phyloP scores from a whole-genome alignment of 1,140 invertebrate species.

The Tetramorium alpestre region DNA sequence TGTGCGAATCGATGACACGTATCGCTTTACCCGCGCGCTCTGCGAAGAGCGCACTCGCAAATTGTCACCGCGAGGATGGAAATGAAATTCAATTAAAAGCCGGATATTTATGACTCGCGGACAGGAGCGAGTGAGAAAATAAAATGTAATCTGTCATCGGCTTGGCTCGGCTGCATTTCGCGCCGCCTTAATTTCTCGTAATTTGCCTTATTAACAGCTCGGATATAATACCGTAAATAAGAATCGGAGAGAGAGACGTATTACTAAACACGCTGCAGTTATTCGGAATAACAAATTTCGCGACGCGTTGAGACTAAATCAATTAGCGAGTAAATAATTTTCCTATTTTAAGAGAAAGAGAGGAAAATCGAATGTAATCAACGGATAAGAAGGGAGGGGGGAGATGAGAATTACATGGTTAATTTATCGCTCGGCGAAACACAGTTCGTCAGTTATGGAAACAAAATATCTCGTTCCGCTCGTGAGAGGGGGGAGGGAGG shows the following conservation, averaged over 20 bases:
- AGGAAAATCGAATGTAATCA: conserved; percentile 8
- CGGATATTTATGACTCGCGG: not conserved
- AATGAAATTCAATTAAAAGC: conserved; percentile 46
- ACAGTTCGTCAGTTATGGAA: conserved; percentile 30
- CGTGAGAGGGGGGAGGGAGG: not conserved
- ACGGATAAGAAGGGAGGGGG: not conserved
- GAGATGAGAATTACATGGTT: conserved; percentile 45
- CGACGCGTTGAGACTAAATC: conserved; percentile 2
- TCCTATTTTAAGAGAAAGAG: not conserved
- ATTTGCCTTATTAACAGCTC: not conserved
- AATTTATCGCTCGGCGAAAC: conserved; percentile 48
- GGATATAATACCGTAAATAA: not conserved
- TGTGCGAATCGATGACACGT: conserved; percentile 68
- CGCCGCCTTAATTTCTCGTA: not conserved
- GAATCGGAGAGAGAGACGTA: not conserved
- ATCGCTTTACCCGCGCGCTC: conserved; percentile 2
- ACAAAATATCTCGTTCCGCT: conserved; percentile 38
- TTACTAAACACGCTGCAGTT: not conserved
- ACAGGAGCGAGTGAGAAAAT: not conserved
- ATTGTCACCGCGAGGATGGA: conserved; percentile 13
- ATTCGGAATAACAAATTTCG: not conserved
- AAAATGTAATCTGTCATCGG: not conserved
- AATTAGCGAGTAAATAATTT: conserved; percentile 40
- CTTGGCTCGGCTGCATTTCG: not conserved
- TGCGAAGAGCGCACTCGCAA: not conserved